Base-by-base conservation (phyloP, 2,888 invertebrate species). In the Ormyrus rosae region DNA sequence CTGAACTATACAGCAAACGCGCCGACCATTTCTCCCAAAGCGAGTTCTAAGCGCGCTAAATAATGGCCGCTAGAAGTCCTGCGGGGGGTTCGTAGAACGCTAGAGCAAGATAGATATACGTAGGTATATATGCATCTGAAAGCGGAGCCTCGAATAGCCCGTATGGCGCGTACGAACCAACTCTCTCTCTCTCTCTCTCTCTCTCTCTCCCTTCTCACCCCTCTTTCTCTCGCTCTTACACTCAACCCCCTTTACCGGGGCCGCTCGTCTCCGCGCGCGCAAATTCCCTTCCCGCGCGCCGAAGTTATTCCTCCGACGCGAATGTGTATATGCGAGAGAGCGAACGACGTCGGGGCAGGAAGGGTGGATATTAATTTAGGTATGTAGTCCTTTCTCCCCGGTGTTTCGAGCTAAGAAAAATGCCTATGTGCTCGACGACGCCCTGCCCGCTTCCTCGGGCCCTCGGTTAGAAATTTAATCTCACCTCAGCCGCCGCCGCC, bases 21-120 rank as follows among this genome's bases (percentile, higher is more conserved):
- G 72, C 58, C 80, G 83, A 87, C 86, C 86, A 88, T 88, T 88
- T 88, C 86, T 87, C 86, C 85, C 80, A 86, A 83, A 85, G 86
- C 85, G 85, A 88, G 87, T 89, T 89, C 89, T 89, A 89, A 89
- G 88, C 89, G 87, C 86, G 87, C 89, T 89, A 89, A 90, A 90
- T 89, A 89, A 90, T 90, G 89, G 89, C 88, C 86, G 89, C 87
- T 88, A 86, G 88, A 89, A 89, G 86, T 89, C 87, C 87, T 85
- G 86, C 85, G 85, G 86, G 86, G 85, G 83, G 82, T 82, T 67
- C 80, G 76, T 67, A 64, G 68, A 10, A 65, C 6, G 50, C 48
- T 8, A 11, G 13, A 8, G 19, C 6, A 19, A 19, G 60, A 11
- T 8, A 63, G 67, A 34, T 34, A 34, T 34, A 34, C 34, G 34